Evolutionary conservation across 2,113 vertebrate species (phyloP), one percentile per base, ranked within the genome.

Genomic region (Verasper variegatus): DNA sequence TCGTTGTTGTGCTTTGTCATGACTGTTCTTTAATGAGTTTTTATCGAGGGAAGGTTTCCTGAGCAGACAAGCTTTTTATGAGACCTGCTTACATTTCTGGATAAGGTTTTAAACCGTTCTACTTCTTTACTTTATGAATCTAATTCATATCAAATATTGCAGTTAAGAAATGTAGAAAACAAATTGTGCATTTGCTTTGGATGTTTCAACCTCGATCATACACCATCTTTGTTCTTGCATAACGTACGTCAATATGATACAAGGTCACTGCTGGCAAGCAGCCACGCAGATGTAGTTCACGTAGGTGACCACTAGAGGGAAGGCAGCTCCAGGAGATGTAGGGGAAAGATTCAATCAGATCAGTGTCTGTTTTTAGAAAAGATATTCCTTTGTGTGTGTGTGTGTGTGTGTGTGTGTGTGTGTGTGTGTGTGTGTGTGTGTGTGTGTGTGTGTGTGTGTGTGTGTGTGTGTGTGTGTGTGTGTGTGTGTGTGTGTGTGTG

Each of bases 281-380:
- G 74, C 55, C 81, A 63, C 37, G 11, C 31, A 42, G 24, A 5
- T 57, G 82, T 10, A 78, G 67, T 67, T 27, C 2, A 3, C 3
- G 0, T 1, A 0, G 21, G 1, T n/a, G 21, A 31, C 87, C 93
- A 92, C 87, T 21, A 88, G 92, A 71, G 84, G 91, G 85, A 88
- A 86, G 58, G 1, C 40, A 35, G 42, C 56, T 24, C 67, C 78
- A 62, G 52, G 54, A 76, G 17, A 82, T 65, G 52, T 0, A 26
- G 65, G 4, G 1, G 21, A 31, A 1, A 18, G 8, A 11, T 12
- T 13, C 2, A 12, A 5, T 5, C 3, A 20, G 35, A 60, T 59
- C 42, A 47, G 5, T 51, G 31, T 7, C 49, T 54, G 35, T 26
- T 68, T 74, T 40, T 37, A 8, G 54, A 60, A 24, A 13, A 14